phyloP scores from a whole-genome alignment of 1,140 invertebrate species.

The Ips nitidus region DNA sequence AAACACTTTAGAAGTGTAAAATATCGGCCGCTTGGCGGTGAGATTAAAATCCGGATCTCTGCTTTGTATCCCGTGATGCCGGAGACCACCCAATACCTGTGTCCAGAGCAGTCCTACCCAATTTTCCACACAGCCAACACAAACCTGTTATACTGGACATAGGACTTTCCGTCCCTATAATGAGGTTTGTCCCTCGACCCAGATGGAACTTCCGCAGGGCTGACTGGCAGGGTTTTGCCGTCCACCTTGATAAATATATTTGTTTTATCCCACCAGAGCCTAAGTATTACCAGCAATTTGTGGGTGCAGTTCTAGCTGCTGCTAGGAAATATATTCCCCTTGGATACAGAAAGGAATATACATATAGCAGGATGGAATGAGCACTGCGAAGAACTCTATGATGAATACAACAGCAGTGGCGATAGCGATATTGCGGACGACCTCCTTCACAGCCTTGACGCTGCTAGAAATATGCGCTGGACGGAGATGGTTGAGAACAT shows the following conservation, averaged over 20 bases:
- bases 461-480: no score
- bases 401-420: constrained; percentile 1
- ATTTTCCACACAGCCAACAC: constrained; percentile 36
- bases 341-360: no score
- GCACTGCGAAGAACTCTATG: no score
- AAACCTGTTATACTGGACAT: constrained; percentile 23
- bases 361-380: no score
- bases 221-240: constrained; percentile 15
- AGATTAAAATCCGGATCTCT: constrained; percentile 31
- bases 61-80: constrained; percentile 22
- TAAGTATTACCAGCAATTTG: no score
- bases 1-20: no score
- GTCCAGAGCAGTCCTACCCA: constrained; percentile 9
- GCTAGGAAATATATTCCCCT: no score
- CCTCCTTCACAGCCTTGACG: no score
- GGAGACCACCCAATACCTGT: constrained; percentile 9
- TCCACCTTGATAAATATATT: constrained; percentile 18
- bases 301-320: no score
- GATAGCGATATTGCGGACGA: constrained; percentile 4
- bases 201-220: constrained; percentile 33
- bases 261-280: no score
- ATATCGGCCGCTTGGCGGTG: constrained; percentile 22
- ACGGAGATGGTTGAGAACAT: no score
- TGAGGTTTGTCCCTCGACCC: constrained; percentile 10
- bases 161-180: constrained; percentile 25